phyloP scores from a whole-genome alignment of 2,888 invertebrate genomes.

The Rambutsinella grinnellia region DNA sequence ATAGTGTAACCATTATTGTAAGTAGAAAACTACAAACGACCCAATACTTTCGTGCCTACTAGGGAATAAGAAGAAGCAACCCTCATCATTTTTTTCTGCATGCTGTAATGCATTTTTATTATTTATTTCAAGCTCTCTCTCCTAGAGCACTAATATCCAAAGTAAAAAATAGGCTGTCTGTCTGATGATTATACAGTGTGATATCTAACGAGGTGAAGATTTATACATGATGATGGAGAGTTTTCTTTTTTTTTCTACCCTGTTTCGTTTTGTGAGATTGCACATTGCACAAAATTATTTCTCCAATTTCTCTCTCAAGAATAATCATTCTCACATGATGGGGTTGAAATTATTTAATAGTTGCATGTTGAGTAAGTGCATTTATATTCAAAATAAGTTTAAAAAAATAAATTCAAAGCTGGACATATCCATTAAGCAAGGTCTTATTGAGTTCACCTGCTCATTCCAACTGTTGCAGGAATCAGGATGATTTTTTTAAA shows the following conservation, averaged over 20 bases:
- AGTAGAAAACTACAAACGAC: no score
- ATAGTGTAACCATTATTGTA: conserved; percentile 40
- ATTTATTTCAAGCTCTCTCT: conserved; percentile 29
- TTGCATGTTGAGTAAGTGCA: no score
- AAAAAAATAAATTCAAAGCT: no score
- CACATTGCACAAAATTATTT: conserved; percentile 28
- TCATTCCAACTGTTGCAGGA: no score
- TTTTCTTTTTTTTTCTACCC: conserved; percentile 33
- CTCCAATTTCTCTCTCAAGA: conserved; percentile 12
- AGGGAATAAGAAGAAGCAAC: conserved; percentile 12
- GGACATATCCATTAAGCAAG: no score
- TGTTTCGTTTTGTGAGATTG: no score
- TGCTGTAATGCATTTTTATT: conserved; percentile 35
- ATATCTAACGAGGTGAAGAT: conserved; percentile 65
- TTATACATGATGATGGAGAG: conserved; percentile 61
- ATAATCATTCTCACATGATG: no score
- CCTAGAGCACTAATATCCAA: no score
- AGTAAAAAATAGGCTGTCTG: conserved; percentile 21
- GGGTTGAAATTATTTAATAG: no score
- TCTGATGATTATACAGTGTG: conserved; percentile 62
- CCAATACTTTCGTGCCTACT: conserved; percentile 19
- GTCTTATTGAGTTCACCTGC: no score
- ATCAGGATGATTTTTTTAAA: no score
- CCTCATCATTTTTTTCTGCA: conserved; percentile 11
- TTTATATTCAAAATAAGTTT: no score